Conservation (phyloP, 2,888 invertebrate species). For the Sericinus montela region DNA sequence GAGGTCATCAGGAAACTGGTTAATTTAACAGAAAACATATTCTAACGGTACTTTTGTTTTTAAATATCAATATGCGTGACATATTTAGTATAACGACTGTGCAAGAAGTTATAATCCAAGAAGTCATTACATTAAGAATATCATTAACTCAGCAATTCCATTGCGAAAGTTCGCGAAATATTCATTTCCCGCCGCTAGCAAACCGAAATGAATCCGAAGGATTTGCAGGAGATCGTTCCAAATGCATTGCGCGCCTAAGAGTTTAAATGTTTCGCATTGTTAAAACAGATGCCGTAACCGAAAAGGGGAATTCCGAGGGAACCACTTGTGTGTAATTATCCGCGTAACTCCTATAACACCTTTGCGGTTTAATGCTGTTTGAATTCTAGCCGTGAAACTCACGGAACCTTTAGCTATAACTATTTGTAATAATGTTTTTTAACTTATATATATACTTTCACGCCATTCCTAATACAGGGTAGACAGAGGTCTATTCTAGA, state of each 20-base stretch:
- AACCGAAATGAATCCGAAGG: constrained; percentile 1
- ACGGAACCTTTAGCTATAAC: too few relatives aligned
- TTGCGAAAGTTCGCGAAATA: constrained; percentile 4
- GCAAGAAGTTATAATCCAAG: neutral
- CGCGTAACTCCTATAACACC: constrained; percentile 16
- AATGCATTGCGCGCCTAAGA: constrained; percentile 11
- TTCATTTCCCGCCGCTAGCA: neutral
- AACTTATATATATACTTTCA: too few relatives aligned
- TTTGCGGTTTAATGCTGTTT: constrained; percentile 13
- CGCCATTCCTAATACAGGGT: too few relatives aligned
- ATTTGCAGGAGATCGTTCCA: constrained; percentile 1
- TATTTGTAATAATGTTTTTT: too few relatives aligned
- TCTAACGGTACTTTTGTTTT: too few relatives aligned
- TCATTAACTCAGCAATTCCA: constrained; percentile 8
- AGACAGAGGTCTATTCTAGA: too few relatives aligned
- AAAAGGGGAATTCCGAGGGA: constrained; percentile 17
- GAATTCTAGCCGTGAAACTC: constrained; percentile 1
- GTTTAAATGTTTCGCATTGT: constrained; percentile 14
- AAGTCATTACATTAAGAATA: constrained; percentile 1
- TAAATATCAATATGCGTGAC: too few relatives aligned
- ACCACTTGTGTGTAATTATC: constrained; percentile 18
- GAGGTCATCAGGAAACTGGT: too few relatives aligned
- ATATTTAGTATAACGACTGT: neutral
- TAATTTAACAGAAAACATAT: too few relatives aligned
- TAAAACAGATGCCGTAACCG: constrained; percentile 16